Base-by-base conservation (phyloP, 2,888 invertebrate species). In the Dynastes hyllus region DNA sequence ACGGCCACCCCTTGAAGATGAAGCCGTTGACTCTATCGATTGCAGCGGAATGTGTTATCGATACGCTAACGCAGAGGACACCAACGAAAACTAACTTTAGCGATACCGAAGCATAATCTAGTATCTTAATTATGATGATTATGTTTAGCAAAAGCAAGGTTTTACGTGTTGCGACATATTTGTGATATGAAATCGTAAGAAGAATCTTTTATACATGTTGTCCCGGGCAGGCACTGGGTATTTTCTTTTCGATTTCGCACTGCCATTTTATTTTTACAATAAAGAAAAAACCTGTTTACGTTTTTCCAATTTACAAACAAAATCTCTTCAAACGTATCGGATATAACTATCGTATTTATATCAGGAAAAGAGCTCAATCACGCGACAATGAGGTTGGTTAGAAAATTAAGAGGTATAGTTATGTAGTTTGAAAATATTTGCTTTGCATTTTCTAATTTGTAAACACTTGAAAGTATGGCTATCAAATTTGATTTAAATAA, bases 1-100 rank as follows among this genome's bases (percentile, higher is more conserved):
- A 94, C 87, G 94, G 94, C 0, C 94, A 94, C 86, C 94, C 94
- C 84, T 85, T 94, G 83, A 94, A 93, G 86, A 91, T 94, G 84
- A 93, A 93, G 61, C 93, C 94, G 0, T 89, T 93, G 78, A 93
- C 94, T 0, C 85, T 93, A 58, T 93, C 93, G 9, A 87, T 89
- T 76, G 89, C 89, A 0, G 86, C 88, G n/a, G 82, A 82, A 76
- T 80, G 81, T 67, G 84, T 83, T 61, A 83, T 83, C 45, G 87
- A 87, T 76, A 45, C 78, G 40, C 82, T 79, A 63, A 78, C 73
- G 55, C 83, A 83, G 78, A 81, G 81, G 76, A 88, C 88, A 70
- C 88, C 88, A 78, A 88, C 86, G 70, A 88, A 87, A 84, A 84
- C 85, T 76, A 84, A 83, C 80, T 82, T 80, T 77, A 83, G 85